A percentile compares a stretch with the other conserved stretches of the same genome.
Evolutionary conservation across 2,113 vertebrate genomes (phyloP).

Genomic region (Epinephelus fuscoguttatus): DNA sequence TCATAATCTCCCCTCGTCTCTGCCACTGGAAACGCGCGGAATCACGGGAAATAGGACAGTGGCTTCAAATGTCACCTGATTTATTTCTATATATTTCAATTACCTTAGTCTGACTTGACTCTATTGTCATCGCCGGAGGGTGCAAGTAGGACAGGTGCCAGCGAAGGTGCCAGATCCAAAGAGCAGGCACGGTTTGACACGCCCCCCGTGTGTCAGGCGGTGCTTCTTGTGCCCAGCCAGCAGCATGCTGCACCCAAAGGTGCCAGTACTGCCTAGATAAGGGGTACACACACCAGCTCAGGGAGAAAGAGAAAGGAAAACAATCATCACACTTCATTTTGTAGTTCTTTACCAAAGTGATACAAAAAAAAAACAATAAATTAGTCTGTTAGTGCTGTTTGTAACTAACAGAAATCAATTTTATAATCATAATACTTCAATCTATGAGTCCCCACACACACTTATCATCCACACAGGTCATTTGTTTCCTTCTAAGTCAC

Average conservation of each 20-base stretch:
- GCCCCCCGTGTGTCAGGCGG: slow-evolving; percentile 51
- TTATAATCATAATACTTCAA: slow-evolving; percentile 13
- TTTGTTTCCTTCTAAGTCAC: slow-evolving; percentile 30
- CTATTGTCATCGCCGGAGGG: slow-evolving; percentile 16
- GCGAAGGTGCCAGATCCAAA: slow-evolving; percentile 42
- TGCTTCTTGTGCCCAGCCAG: neutral
- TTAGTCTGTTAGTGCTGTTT: neutral
- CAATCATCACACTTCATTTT: neutral
- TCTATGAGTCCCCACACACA: slow-evolving; percentile 3
- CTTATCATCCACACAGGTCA: slow-evolving; percentile 26
- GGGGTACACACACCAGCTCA: neutral
- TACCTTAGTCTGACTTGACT: slow-evolving; percentile 52
- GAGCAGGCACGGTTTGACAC: slow-evolving; percentile 6
- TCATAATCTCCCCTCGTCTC: slow-evolving; percentile 64
- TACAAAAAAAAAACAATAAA: neutral
- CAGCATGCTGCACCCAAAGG: slow-evolving; percentile 12
- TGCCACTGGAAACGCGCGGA: slow-evolving; percentile 7
- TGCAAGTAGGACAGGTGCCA: slow-evolving; percentile 42
- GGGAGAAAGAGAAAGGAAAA: neutral
- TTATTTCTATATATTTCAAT: slow-evolving; percentile 23
- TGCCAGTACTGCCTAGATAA: neutral
- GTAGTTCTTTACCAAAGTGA: neutral
- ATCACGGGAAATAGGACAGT: neutral
- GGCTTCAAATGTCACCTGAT: neutral
- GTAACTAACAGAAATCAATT: neutral